A percentile compares a stretch with the other conserved stretches of the same genome.
These are phyloP conservation scores for Gnatocerus cornutus DNA, from an alignment of 2,888 invertebrate genomes.

Conservation along the genomic window DNA sequence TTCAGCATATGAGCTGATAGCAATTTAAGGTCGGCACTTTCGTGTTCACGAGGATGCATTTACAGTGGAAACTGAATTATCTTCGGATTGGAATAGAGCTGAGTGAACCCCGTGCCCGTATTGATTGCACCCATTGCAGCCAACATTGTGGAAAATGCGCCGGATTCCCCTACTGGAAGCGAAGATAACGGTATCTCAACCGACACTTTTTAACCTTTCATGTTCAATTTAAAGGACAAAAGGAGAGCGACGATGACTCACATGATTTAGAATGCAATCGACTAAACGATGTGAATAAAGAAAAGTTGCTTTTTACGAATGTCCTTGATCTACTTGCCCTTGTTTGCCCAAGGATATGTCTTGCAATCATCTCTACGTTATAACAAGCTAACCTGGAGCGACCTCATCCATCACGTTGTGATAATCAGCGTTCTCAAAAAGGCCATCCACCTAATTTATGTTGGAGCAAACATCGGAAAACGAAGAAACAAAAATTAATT, in stretches of 20 bases:
- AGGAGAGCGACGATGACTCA: constrained; percentile 42
- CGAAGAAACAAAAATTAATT: too few species aligned
- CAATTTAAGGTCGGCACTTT: constrained; percentile 43
- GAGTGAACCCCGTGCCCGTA: constrained; percentile 52
- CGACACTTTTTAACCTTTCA: constrained; percentile 54
- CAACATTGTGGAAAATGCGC: constrained; percentile 59
- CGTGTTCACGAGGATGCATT: constrained; percentile 49
- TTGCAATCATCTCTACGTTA: constrained; percentile 22
- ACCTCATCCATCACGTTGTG: constrained; percentile 9
- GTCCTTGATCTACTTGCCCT: constrained; percentile 18
- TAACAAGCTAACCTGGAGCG: constrained; percentile 13
- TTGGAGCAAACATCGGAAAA: too few species aligned
- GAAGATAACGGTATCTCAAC: constrained; percentile 55
- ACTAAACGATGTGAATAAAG: constrained; percentile 32
- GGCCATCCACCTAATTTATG: constrained; percentile 1
- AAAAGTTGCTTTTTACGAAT: constrained; percentile 10
- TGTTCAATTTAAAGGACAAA: constrained; percentile 52
- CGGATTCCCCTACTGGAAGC: constrained; percentile 56
- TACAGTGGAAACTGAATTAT: constrained; percentile 56
- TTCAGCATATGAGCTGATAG: constrained; percentile 36
- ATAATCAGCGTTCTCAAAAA: constrained; percentile 13
- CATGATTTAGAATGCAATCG: constrained; percentile 41
- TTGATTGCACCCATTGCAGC: constrained; percentile 59
- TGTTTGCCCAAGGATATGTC: constrained; percentile 22
- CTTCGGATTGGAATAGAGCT: constrained; percentile 55